A percentile compares a stretch with the other conserved stretches of the same genome.
phyloP scores from a whole-genome alignment of 1,140 invertebrate genomes.

The Cotesia vestalis region DNA sequence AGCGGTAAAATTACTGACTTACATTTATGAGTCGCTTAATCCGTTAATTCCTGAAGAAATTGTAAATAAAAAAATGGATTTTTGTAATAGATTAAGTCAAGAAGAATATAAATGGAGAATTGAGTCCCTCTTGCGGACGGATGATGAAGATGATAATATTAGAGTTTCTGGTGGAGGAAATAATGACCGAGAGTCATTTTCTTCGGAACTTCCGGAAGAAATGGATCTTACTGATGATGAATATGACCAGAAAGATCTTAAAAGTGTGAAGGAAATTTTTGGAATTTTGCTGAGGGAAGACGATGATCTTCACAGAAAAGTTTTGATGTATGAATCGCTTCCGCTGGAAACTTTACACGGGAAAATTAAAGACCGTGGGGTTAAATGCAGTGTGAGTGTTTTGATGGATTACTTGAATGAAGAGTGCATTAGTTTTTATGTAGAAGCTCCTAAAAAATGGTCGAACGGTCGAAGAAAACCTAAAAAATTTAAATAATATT shows the following conservation, averaged over 20 bases:
- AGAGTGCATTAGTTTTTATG: conserved; percentile 58
- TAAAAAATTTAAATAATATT: conserved; percentile 30
- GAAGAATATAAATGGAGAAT: conserved; percentile 37
- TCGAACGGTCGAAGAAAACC: conserved; percentile 27
- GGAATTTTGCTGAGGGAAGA: conserved; percentile 51
- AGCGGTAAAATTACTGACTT: conserved; percentile 61
- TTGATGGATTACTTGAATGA: conserved; percentile 61
- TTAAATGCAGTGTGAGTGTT: conserved; percentile 44
- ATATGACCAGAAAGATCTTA: conserved; percentile 22
- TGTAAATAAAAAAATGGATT: conserved; percentile 9
- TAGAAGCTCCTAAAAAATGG: conserved; percentile 26
- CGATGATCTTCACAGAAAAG: conserved; percentile 56
- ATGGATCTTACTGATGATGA: conserved; percentile 43
- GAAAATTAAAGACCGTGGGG: conserved; percentile 55
- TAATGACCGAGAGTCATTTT: neutral
- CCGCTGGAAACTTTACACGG: conserved; percentile 57
- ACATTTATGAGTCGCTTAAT: conserved; percentile 65
- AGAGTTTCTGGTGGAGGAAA: conserved; percentile 41
- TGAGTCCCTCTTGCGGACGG: conserved; percentile 8
- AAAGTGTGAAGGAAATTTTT: conserved; percentile 52
- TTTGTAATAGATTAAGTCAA: neutral
- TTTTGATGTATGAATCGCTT: conserved; percentile 65
- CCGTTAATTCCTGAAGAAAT: conserved; percentile 41
- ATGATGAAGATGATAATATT: conserved; percentile 3
- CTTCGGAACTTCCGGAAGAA: conserved; percentile 39